Percentiles rank a stretch among this genome's conserved stretches.
Conservation (phyloP, 2,888 invertebrate genomes). For the Hirudinaria manillensis region DNA sequence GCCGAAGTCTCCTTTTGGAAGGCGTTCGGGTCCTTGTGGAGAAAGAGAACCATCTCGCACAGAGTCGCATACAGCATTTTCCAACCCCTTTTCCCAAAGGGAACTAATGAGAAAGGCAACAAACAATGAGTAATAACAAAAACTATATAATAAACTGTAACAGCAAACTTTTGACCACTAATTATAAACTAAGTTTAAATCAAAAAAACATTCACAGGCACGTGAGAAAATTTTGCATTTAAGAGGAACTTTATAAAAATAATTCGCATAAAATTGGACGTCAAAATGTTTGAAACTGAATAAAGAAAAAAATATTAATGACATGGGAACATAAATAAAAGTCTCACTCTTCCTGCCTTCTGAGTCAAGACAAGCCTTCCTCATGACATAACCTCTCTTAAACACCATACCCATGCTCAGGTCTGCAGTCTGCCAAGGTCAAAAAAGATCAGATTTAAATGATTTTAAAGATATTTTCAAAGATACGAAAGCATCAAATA, state of each 20-base stretch:
- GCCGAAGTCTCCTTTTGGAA: neutral
- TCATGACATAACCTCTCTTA: slow-evolving; percentile 96
- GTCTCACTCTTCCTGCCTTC: slow-evolving; percentile 87
- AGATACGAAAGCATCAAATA: too few species aligned
- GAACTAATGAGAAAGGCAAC: slow-evolving; percentile 50
- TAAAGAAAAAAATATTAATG: neutral
- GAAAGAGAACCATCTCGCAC: slow-evolving; percentile 85
- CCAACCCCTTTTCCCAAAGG: slow-evolving; percentile 93
- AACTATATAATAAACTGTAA: too few species aligned
- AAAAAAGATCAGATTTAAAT: neutral
- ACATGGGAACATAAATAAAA: neutral
- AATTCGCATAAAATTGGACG: too few species aligned
- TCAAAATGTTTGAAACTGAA: too few species aligned
- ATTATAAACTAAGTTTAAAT: too few species aligned
- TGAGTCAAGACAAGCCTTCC: slow-evolving; percentile 89
- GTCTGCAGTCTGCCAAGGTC: neutral
- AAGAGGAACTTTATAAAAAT: too few species aligned
- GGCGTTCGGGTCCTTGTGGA: slow-evolving; percentile 68
- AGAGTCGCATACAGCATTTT: slow-evolving; percentile 97
- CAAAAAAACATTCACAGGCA: too few species aligned
- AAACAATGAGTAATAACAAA: neutral
- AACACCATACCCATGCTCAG: slow-evolving; percentile 67
- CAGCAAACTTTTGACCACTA: too few species aligned
- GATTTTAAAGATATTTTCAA: too few species aligned
- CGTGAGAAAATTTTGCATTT: too few species aligned